A percentile compares a stretch with the other conserved stretches of the same genome.
Evolutionary conservation across 2,888 invertebrate genomes (phyloP).

Genomic region (Cheilosia variabilis): DNA sequence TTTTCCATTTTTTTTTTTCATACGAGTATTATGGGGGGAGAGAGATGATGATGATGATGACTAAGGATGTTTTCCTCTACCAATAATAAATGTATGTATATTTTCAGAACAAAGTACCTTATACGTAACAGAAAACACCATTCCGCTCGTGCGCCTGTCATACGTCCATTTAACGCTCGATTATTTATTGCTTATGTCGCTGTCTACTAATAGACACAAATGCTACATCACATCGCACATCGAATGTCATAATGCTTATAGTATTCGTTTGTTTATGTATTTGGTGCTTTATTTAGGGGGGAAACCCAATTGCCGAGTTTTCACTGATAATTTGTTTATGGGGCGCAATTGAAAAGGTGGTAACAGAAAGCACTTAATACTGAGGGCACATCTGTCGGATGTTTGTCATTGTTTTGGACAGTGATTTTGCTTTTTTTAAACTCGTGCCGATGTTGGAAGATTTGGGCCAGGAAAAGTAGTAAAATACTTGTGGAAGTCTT

Average conservation of each 20-base stretch:
- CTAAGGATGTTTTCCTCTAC: constrained; percentile 6
- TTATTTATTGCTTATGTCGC: constrained; percentile 69
- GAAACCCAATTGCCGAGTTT: neutral
- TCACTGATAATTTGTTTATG: constrained; percentile 24
- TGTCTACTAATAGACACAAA: constrained; percentile 73
- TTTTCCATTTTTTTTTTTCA: constrained; percentile 5
- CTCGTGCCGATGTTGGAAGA: too few species aligned
- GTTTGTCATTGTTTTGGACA: neutral
- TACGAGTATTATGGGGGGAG: too few species aligned
- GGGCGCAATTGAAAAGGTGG: constrained; percentile 42
- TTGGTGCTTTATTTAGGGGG: constrained; percentile 21
- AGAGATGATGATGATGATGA: constrained; percentile 7
- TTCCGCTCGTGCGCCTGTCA: constrained; percentile 61
- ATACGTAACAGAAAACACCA: constrained; percentile 1
- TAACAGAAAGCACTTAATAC: constrained; percentile 49
- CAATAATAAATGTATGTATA: constrained; percentile 26
- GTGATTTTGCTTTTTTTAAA: too few species aligned
- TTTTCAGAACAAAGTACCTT: constrained; percentile 37
- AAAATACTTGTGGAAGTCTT: too few species aligned
- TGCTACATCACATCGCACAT: constrained; percentile 38
- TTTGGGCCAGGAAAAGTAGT: too few species aligned
- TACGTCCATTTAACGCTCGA: constrained; percentile 65
- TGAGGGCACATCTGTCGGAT: neutral
- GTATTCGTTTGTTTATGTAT: constrained; percentile 35
- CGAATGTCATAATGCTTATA: constrained; percentile 30